Evolutionary conservation across 1,140 invertebrate genomes (phyloP).

Genomic region (Zelostemma sp.): DNA sequence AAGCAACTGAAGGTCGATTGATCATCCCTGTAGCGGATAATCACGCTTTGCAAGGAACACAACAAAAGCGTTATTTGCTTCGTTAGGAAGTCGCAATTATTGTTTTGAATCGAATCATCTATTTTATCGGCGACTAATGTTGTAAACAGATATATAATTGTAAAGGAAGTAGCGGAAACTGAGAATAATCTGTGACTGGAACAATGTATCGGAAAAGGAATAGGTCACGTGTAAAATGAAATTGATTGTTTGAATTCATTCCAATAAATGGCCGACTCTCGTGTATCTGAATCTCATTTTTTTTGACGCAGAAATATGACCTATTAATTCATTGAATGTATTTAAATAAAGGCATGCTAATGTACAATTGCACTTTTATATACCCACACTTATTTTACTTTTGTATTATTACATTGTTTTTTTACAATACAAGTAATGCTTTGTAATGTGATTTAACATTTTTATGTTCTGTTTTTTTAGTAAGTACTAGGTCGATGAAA

Average conservation of each 20-base stretch:
- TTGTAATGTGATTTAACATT: too few relatives aligned
- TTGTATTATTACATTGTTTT: too few relatives aligned
- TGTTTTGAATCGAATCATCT: background rate
- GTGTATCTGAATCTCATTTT: conserved; percentile 9
- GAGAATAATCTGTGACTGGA: too few relatives aligned
- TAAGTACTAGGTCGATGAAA: too few relatives aligned
- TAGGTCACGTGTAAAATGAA: conserved; percentile 10
- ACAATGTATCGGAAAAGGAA: background rate
- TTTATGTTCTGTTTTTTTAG: too few relatives aligned
- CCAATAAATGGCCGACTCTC: conserved; percentile 7
- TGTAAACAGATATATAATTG: background rate
- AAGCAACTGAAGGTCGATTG: background rate
- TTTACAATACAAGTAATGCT: too few relatives aligned
- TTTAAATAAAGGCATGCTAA: conserved; percentile 8
- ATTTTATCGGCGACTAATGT: background rate
- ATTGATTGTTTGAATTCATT: conserved; percentile 12
- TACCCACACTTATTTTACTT: too few relatives aligned
- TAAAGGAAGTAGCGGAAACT: too few relatives aligned
- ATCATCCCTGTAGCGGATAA: background rate
- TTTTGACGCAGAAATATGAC: conserved; percentile 5
- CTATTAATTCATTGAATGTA: conserved; percentile 4
- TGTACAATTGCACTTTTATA: background rate
- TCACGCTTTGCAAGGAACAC: background rate
- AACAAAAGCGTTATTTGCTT: background rate
- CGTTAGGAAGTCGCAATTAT: background rate